phyloP scores from a whole-genome alignment of 2,797 vertebrate species.

The Eulemur coronatus region DNA sequence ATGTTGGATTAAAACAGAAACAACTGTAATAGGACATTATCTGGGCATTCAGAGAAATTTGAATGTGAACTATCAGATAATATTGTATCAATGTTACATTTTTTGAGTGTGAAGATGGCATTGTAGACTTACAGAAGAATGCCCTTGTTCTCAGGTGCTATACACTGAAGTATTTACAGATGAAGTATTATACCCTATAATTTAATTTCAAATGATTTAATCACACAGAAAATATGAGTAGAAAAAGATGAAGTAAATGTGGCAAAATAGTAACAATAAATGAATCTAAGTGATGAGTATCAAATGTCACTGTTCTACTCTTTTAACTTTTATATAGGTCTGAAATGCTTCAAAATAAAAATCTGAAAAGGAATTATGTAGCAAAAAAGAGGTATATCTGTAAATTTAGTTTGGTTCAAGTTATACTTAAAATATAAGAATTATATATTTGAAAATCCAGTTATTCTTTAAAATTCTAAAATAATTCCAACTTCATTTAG shows the following conservation, averaged over 20 bases:
- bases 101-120: neutral
- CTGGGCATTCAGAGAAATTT: neutral
- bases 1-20: conserved; percentile 6
- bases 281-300: neutral
- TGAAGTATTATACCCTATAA: neutral
- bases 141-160: neutral
- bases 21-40: neutral
- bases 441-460: conserved; percentile 47
- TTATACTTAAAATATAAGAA: conserved; percentile 39
- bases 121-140: neutral
- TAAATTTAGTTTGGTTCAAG: conserved; percentile 64
- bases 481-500: conserved; percentile 31
- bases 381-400: neutral
- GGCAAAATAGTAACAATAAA: neutral
- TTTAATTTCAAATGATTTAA: conserved; percentile 38
- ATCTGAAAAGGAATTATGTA: neutral
- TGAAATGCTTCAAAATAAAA: conserved; percentile 53
- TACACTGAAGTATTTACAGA: neutral
- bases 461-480: conserved; percentile 48
- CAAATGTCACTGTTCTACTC: neutral
- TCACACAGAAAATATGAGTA: neutral
- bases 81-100: neutral
- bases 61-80: neutral
- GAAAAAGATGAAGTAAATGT: neutral
- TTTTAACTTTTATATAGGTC: conserved; percentile 2